Evolutionary conservation across 2,797 vertebrate genomes (phyloP), one percentile per base, ranked within the genome.

Genomic region (Adelosebastes latens): DNA sequence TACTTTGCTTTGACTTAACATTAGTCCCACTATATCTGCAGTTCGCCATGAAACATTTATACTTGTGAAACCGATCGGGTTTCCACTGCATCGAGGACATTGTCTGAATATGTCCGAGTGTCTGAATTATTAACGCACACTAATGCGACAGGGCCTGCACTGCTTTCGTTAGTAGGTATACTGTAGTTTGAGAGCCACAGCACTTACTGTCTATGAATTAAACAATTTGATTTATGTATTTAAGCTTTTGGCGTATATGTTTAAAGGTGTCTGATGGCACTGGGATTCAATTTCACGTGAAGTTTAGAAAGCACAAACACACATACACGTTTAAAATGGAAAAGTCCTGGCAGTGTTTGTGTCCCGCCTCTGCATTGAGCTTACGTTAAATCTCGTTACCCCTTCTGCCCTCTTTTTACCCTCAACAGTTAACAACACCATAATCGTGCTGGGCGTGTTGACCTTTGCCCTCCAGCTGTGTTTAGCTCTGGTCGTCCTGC

Each of bases 381-480:
- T 36, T 58, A 20, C 12, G 16, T 58, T 16, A 5, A 24, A 46
- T 8, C 2, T 9, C 60, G 12, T 20, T 20, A 36, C 2, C 18
- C 49, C 4, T 36, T 56, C n/a, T 79, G 14, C 79, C 22, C n/a
- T 78, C 75, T 56, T 77, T 14, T 77, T 20, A 12, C 42, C 60
- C 79, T 73, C 52, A 77, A 80, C 86, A 90, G 92, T 80, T 61
- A 86, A 81, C 71, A 80, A 75, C 76, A 39, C 53, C 29, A 22
- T 95, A 3, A 42, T 93, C 10, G 16, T 84, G 68, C 86, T 95
- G 85, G 89, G 79, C 1, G 72, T 86, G 75, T 27, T 95, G 90
- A 93, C 92, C 83, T 95, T 95, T 72, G 85, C 25, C 84, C 88
- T 95, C 2, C 95, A 95, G 93, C 92, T 95, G 90, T 89, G 86